Percentiles rank a stretch among this genome's conserved stretches.
Conservation (phyloP, 2,797 vertebrate species). For the Cryptoprocta ferox region DNA sequence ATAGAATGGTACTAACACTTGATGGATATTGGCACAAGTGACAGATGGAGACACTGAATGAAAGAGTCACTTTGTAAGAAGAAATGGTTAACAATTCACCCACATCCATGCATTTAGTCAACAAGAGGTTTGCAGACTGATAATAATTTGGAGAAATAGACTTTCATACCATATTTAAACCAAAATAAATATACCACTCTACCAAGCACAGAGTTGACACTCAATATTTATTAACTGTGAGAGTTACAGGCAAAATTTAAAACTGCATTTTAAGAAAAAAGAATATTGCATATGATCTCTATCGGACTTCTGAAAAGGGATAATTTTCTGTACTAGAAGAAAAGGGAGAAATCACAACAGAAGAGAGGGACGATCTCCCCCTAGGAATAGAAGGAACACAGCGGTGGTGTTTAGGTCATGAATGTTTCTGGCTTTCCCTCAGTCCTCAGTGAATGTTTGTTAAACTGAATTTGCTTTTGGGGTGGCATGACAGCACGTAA, state of each 20-base stretch:
- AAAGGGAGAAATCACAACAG: neutral
- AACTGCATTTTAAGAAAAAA: neutral
- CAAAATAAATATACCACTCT: neutral
- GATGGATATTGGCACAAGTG: neutral
- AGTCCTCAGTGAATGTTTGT: neutral
- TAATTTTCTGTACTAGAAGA: neutral
- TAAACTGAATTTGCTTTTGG: neutral
- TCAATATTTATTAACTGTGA: neutral
- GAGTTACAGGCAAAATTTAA: neutral
- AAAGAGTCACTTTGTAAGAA: neutral
- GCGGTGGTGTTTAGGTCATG: neutral
- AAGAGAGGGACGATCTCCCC: neutral
- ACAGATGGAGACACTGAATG: neutral
- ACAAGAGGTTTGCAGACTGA: neutral
- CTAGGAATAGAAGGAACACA: neutral
- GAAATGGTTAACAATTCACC: neutral
- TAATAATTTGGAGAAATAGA: neutral
- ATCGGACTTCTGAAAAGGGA: neutral
- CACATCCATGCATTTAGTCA: neutral
- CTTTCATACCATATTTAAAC: neutral
- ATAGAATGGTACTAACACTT: neutral
- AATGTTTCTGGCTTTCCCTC: slow-evolving; percentile 37
- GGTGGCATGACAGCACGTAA: neutral
- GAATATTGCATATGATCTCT: neutral
- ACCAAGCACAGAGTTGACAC: neutral